phyloP scores from a whole-genome alignment of 2,797 vertebrate species.

The Sebastes iracundus region DNA sequence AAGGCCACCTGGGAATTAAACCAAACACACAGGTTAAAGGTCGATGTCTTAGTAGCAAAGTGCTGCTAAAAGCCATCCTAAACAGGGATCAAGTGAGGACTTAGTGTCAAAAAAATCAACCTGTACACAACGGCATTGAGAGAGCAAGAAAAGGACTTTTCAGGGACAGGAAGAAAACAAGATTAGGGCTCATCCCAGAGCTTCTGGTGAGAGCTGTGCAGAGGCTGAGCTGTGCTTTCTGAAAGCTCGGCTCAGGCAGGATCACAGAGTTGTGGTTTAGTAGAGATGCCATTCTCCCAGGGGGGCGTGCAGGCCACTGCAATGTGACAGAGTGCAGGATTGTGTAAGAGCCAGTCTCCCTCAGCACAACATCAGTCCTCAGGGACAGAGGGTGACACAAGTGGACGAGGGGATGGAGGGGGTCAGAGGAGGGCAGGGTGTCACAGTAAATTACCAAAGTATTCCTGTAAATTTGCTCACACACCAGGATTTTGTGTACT shows the following conservation, averaged over 20 bases:
- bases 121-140: neutral
- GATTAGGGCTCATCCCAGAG: constrained; percentile 30
- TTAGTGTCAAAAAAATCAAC: neutral
- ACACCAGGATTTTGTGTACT: constrained; percentile 11
- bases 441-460: constrained; percentile 57
- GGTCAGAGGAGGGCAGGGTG: constrained; percentile 26
- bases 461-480: constrained; percentile 4
- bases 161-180: constrained; percentile 7
- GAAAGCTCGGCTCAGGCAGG: constrained; percentile 32
- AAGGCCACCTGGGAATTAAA: constrained; percentile 39
- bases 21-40: constrained; percentile 26
- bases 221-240: constrained; percentile 22
- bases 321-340: constrained; percentile 54
- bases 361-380: constrained; percentile 24
- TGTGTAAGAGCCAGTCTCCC: constrained; percentile 47
- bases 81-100: neutral
- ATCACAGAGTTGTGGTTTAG: constrained; percentile 45
- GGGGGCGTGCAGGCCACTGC: constrained; percentile 46
- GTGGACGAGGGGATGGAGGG: constrained; percentile 27
- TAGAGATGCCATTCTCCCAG: constrained; percentile 73
- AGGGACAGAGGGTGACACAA: constrained; percentile 32
- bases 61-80: neutral
- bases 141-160: neutral
- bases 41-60: constrained; percentile 22
- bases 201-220: constrained; percentile 5